Base-by-base conservation (phyloP, 2,888 invertebrate species). In the Perithous albicinctus region DNA sequence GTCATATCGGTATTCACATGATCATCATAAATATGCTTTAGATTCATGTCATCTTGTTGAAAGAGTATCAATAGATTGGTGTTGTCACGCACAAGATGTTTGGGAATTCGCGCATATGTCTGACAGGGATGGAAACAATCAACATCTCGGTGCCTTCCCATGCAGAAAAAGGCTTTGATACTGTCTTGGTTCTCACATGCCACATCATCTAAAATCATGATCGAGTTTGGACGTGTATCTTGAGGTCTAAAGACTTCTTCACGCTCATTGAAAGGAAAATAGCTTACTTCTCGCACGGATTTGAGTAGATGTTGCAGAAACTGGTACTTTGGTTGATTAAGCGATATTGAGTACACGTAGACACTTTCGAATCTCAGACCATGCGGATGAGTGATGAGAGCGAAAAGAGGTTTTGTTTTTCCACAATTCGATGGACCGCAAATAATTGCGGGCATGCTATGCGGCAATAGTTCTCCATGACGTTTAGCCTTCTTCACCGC, bases 121-220 rank as follows among this genome's bases (percentile, higher is more conserved):
- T 86, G 87, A 73, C 77, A 83, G 6, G 85, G 69, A 67, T 86
- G 86, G 46, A 86, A 87, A 69, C 77, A 67, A 59, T 87, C 85
- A 1, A 87, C 80, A 15, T 78, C 38, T 56, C 79, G 73, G 23
- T 86, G 86, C 63, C 86, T 29, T 1, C 86, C 83, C 79, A 84
- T 85, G 23, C 81, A 80, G 61, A 86, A 86, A n/a, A n/a, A 87
- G 0, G 69, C 77, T 74, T 74, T 77, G 0, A 87, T 72, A 43
- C 78, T 73, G 26, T 84, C 79, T 61, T 88, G 85, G 23, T 89
- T 70, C 88, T 89, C 90, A 46, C 64, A 78, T 1, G 46, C 46
- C 7, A 72, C 48, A 59, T 72, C 72, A 23, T 70, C 61, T 83
- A 92, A 91, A 61, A 92, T 89, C 67, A 91, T 86, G 15, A 92